Conservation (phyloP, 2,797 vertebrate species). For the Euphonia xanthogaster region DNA sequence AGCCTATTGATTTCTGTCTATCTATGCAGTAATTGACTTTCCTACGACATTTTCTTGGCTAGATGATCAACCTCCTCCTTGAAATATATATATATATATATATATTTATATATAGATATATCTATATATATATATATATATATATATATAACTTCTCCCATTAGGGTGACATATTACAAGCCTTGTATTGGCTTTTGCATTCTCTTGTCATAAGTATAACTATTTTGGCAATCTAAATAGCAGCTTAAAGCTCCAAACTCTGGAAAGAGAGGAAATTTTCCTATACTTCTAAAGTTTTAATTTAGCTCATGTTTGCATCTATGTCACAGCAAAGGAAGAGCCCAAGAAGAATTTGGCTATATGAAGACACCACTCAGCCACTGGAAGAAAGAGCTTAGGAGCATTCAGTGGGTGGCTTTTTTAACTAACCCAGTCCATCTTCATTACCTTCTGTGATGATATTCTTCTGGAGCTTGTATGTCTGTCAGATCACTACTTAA, state of each 20-base stretch:
- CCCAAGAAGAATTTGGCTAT: not conserved
- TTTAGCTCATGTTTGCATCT: not conserved
- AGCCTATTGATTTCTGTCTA: not conserved
- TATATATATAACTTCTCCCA: not conserved
- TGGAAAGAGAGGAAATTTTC: not conserved
- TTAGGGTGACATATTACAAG: not conserved
- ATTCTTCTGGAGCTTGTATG: not conserved
- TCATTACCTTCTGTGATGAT: not conserved
- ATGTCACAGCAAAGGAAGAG: not conserved
- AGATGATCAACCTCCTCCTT: not conserved
- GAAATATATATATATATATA: not conserved
- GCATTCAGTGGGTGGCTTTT: not conserved
- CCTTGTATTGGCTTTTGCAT: not conserved
- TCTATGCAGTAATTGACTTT: not conserved
- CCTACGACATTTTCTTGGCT: not conserved
- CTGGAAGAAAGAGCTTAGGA: not conserved
- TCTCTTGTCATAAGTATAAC: not conserved
- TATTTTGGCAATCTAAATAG: not conserved
- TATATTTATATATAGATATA: not conserved
- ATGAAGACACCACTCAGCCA: not conserved
- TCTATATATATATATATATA: not conserved
- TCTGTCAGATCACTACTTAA: not conserved
- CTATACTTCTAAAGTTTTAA: not conserved
- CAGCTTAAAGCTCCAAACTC: not conserved
- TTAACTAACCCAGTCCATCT: not conserved